Evolutionary conservation across 2,113 vertebrate species (phyloP), one percentile per base, ranked within the genome.

Genomic region (Hiodon tergisus): DNA sequence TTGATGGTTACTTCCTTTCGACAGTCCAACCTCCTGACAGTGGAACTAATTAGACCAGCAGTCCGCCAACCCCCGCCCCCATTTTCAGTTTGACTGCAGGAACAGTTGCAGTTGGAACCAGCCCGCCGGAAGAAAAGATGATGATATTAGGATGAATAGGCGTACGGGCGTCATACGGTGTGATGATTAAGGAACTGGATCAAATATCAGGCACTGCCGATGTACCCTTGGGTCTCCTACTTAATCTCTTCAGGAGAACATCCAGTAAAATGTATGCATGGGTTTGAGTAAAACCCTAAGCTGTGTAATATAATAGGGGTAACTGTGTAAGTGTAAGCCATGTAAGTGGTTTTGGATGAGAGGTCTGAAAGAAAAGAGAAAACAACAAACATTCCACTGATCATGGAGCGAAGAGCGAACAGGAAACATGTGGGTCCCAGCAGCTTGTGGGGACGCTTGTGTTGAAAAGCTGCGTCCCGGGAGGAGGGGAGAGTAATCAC

Each of bases 1-100:
- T 60, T 71, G 57, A 71, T 31, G 46, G 55, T n/a, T 59, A 31
- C 53, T 59, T 58, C 55, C 70, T 71, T 71, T 71, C 55, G 60
- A 13, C 55, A 11, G 57, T 60, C 31, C 46, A 57, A 47, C 55
- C 70, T 60, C 17, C 70, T 47, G 55, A 59, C 57, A 71, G 70
- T 57, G 53, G 58, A 59, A 71, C 55, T 71, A 71, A 71, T 71
- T 71, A 57, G 55, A 59, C 47, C 60, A 71, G 54, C 57, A 14
- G 70, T 31, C 54, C 70, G 59, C 47, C 70, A 71, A 47, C 13
- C 11, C 68, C 31, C 31, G 31, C 31, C 31, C 31, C 31, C 31
- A 31, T 31, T 69, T 69, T n/a, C 17, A 16, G 53, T 3, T 52
- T 51, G 68, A n/a, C 68, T 69, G 52, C 31, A 48, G 70, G 31